phyloP scores from a whole-genome alignment of 2,113 vertebrate genomes.

The Xenopus tropicalis region DNA sequence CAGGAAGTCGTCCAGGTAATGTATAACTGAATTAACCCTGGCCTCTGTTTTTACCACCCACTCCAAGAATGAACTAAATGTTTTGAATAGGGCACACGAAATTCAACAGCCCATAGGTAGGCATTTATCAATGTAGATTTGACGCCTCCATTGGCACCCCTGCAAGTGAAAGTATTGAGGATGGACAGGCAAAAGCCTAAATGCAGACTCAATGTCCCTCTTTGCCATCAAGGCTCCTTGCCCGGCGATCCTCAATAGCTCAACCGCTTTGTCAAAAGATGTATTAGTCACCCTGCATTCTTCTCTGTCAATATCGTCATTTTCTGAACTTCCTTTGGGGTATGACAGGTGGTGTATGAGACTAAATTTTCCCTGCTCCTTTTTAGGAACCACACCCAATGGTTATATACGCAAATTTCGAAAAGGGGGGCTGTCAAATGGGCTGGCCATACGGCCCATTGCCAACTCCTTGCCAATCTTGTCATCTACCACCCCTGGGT shows the following conservation, averaged over 20 bases:
- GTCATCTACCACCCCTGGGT: not conserved
- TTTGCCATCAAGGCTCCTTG: not conserved
- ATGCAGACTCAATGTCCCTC: not conserved
- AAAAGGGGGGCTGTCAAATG: not conserved
- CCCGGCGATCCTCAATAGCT: not conserved
- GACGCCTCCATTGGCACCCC: not conserved
- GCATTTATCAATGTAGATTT: not conserved
- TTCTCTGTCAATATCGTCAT: not conserved
- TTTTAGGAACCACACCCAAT: not conserved
- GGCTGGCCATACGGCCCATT: not conserved
- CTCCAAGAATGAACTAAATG: not conserved
- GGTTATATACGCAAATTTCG: not conserved
- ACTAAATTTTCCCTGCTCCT: not conserved
- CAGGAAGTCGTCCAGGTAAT: not conserved
- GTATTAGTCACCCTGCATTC: not conserved
- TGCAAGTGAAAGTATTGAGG: not conserved
- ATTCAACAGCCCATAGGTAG: not conserved
- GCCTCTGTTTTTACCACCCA: not conserved
- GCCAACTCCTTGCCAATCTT: not conserved
- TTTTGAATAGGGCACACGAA: not conserved
- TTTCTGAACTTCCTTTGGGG: not conserved
- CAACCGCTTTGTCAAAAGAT: not conserved
- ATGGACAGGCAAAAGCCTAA: not conserved
- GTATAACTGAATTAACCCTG: not conserved
- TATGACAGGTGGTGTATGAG: not conserved